These are phyloP conservation scores for Chauna torquata DNA, from an alignment of 2,113 vertebrate species.

Conservation along the genomic window DNA sequence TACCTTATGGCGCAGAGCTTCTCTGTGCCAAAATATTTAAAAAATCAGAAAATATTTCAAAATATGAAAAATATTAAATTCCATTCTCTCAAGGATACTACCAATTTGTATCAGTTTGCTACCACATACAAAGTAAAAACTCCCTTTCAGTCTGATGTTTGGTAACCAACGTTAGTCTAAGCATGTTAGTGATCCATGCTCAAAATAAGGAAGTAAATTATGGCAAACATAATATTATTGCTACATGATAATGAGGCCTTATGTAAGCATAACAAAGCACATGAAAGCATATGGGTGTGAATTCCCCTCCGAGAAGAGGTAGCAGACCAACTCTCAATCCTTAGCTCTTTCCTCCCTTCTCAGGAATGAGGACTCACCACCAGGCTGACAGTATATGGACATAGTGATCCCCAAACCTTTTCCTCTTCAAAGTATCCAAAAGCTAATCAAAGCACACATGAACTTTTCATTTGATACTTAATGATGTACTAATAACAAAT, in stretches of 20 bases:
- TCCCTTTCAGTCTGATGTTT: not conserved
- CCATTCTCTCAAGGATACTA: not conserved
- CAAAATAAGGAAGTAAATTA: not conserved
- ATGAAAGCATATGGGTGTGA: not conserved
- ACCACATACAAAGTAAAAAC: not conserved
- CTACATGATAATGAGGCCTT: not conserved
- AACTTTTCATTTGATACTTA: not conserved
- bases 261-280: not conserved
- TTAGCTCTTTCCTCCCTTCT: not conserved
- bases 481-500: not conserved
- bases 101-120: accelerated
- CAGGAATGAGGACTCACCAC: not conserved
- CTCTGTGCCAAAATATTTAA: not conserved
- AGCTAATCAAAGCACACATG: not conserved
- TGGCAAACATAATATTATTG: not conserved
- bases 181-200: not conserved
- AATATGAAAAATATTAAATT: not conserved
- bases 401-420: not conserved
- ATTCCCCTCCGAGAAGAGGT: not conserved
- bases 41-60: too few species aligned
- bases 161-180: not conserved
- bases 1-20: not conserved
- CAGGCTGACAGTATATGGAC: not conserved
- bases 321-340: not conserved
- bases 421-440: not conserved